These are phyloP conservation scores for Clistopyga incitator DNA, from an alignment of 2,888 invertebrate species.

Conservation along the genomic window DNA sequence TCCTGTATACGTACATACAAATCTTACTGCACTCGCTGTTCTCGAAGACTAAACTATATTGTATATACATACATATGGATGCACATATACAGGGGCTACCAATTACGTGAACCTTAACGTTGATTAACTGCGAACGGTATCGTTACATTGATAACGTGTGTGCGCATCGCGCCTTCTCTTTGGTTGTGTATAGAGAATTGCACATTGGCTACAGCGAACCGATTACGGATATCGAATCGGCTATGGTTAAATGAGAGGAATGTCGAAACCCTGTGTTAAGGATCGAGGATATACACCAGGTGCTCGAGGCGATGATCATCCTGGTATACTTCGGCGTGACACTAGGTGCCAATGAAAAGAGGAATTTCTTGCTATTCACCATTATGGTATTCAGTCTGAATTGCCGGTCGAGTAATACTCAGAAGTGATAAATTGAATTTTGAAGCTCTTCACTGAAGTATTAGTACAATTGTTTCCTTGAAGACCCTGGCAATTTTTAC, in stretches of 20 bases:
- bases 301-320: conserved; percentile 55
- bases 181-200: conserved; percentile 34
- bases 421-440: no score
- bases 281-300: conserved; percentile 36
- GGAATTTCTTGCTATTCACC: neutral
- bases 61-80: neutral
- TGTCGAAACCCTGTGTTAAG: conserved; percentile 27
- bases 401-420: neutral
- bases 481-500: no score
- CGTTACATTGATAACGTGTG: conserved; percentile 56
- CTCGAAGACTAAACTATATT: neutral
- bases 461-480: no score
- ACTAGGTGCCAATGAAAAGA: neutral
- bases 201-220: conserved; percentile 41
- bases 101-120: conserved; percentile 50
- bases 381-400: conserved; percentile 5
- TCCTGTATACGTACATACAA: conserved; percentile 5
- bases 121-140: conserved; percentile 59
- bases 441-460: neutral
- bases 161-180: conserved; percentile 34
- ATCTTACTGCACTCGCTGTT: conserved; percentile 23
- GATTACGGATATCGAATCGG: conserved; percentile 34
- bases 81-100: conserved; percentile 7
- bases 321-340: conserved; percentile 26
- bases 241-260: conserved; percentile 48